These are phyloP conservation scores for Meliscaeva auricollis DNA, from an alignment of 2,888 invertebrate genomes.

Conservation along the genomic window DNA sequence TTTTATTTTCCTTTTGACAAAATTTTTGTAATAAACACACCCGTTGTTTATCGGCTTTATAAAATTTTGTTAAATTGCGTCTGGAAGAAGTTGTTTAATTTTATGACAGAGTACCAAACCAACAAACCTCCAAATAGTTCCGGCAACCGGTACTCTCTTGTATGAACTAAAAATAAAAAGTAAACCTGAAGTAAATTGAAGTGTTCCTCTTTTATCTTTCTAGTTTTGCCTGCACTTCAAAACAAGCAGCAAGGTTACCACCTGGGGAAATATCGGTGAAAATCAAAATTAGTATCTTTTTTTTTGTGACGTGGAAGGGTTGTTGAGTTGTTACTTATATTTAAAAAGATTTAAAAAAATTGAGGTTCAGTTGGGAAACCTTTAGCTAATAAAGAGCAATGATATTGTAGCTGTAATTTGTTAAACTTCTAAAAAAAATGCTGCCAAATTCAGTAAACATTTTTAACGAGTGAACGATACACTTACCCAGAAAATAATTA, in stretches of 20 bases:
- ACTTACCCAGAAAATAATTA: too few species aligned
- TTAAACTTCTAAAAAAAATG: too few species aligned
- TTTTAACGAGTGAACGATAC: too few species aligned
- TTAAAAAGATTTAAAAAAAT: too few species aligned
- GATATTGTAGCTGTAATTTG: too few species aligned
- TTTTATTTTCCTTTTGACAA: too few species aligned
- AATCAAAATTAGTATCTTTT: too few species aligned
- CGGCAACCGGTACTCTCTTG: background rate
- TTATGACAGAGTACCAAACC: background rate
- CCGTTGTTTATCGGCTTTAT: background rate
- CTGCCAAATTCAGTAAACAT: too few species aligned
- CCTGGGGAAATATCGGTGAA: background rate
- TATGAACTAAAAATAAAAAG: background rate
- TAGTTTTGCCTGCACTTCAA: background rate
- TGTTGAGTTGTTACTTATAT: too few species aligned
- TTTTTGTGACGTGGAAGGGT: too few species aligned
- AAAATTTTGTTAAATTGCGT: background rate
- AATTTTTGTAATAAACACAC: background rate
- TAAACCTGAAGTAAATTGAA: conserved; percentile 1
- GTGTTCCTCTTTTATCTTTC: background rate
- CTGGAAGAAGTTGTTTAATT: background rate
- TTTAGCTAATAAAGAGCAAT: too few species aligned
- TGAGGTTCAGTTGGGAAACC: too few species aligned
- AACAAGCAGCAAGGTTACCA: conserved; percentile 6
- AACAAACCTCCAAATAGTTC: background rate